Base-by-base conservation (phyloP, 2,888 invertebrate species). In the Ophion ventricosus region DNA sequence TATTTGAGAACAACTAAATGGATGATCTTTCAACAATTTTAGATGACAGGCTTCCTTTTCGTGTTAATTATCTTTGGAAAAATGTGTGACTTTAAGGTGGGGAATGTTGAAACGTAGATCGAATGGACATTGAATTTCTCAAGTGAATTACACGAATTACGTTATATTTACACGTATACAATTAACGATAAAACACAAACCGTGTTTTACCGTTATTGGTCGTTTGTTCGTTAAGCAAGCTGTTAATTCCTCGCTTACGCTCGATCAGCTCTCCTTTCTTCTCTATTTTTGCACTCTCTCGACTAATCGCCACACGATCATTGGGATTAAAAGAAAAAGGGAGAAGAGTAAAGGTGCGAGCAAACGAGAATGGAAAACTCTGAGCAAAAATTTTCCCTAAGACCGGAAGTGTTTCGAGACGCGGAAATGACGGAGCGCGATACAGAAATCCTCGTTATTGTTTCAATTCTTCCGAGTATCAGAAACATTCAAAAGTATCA, bases 341-440 rank as follows among this genome's bases (percentile, higher is more conserved):
- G 25, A 14, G 54, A 69, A 23, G 64, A 75, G 61, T 69, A 35
- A 35, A 76, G 40, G 59, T 10, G 29, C 29, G 64, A 64, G 40
- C 35, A 4, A 61, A n/a, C 26, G 26, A 56, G n/a, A 73, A 59
- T 59, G 17, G 35, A 43, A 25, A n/a, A 26, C 10, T 40, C 66
- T 35, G 40, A 61, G 23, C n/a, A 72, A 40, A 40, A 59, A 64
- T n/a, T n/a, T 73, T 20, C 20, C 56, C 35, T 40, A 54, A 76
- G 20, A 26, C 80, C 84, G 85, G 86, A 86, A n/a, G n/a, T 85
- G 73, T 87, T 61, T 78, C 86, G 69, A 70, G 63, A 84, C 73
- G 78, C 83, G 73, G 82, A 83, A 82, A 72, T 26, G 25, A 69
- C 61, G 63, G 79, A 79, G 70, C 69, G 66, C 79, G 75, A 59